These are phyloP conservation scores for Dasypogon diadema DNA, from an alignment of 2,888 invertebrate species.

Conservation along the genomic window DNA sequence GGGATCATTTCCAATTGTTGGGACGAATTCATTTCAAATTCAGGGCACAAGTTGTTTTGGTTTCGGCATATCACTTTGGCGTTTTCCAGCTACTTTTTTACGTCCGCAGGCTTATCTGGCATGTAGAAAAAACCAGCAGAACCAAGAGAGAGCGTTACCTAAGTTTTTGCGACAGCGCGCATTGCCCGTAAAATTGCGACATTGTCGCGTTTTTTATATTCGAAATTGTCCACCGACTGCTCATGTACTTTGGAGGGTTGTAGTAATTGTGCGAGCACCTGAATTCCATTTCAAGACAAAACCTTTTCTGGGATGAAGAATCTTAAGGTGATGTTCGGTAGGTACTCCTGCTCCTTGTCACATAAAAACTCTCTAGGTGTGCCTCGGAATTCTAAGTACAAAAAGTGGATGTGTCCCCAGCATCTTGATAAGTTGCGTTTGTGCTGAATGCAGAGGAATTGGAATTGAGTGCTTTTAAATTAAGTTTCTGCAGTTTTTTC, in stretches of 20 bases:
- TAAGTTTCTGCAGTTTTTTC: constrained; percentile 24
- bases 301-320: constrained; percentile 38
- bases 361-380: constrained; percentile 47
- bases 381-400: constrained; percentile 37
- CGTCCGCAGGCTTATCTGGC: background rate
- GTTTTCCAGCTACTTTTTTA: constrained; percentile 1
- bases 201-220: constrained; percentile 41
- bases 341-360: constrained; percentile 15
- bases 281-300: constrained; percentile 40
- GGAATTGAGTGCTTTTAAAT: constrained; percentile 12
- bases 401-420: constrained; percentile 42
- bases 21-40: constrained; percentile 35
- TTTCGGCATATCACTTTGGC: constrained; percentile 28
- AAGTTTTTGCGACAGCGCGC: constrained; percentile 24
- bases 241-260: background rate
- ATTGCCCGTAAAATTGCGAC: constrained; percentile 49
- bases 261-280: constrained; percentile 28
- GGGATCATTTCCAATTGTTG: background rate
- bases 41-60: constrained; percentile 43
- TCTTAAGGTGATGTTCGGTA: constrained; percentile 24
- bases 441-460: constrained; percentile 8
- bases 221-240: constrained; percentile 1
- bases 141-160: constrained; percentile 32
- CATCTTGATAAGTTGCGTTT: constrained; percentile 36
- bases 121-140: constrained; percentile 26